Percentiles rank a stretch among this genome's conserved stretches.
Evolutionary conservation across 2,888 invertebrate species (phyloP).

Genomic region (Entomobrya multifasciata): DNA sequence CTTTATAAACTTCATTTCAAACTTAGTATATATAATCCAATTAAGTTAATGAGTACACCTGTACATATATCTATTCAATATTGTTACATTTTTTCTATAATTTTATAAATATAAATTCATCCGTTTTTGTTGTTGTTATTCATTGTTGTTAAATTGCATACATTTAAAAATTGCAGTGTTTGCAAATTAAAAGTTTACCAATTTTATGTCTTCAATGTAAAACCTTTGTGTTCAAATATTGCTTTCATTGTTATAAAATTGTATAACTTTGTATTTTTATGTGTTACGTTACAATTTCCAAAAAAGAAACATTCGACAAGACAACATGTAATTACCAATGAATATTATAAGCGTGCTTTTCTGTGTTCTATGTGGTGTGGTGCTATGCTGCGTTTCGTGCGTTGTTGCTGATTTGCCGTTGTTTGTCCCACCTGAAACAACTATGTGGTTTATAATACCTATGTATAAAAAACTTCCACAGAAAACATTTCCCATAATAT

Average conservation of each 20-base stretch:
- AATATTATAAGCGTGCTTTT: slow-evolving; percentile 27
- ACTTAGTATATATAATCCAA: no score
- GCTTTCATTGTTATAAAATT: not conserved
- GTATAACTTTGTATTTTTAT: no score
- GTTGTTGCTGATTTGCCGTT: slow-evolving; percentile 10
- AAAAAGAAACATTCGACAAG: no score
- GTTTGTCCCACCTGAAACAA: slow-evolving; percentile 8
- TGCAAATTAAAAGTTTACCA: not conserved
- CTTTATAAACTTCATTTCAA: no score
- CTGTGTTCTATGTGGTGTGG: slow-evolving; percentile 45
- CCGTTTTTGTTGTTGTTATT: not conserved
- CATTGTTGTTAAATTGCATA: no score
- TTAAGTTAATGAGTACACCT: no score
- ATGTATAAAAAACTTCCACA: not conserved
- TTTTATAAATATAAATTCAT: not conserved
- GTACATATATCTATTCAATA: no score
- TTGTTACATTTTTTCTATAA: no score
- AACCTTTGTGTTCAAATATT: not conserved
- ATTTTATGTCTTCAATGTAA: not conserved
- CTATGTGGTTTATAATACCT: not conserved
- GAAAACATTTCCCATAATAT: not conserved
- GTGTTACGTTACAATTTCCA: not conserved
- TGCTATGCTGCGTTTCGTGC: slow-evolving; percentile 34
- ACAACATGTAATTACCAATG: no score
- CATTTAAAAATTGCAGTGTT: not conserved